A percentile compares a stretch with the other conserved stretches of the same genome.
These are phyloP conservation scores for Sebastes nivosus DNA, from an alignment of 2,797 vertebrate species.

Conservation along the genomic window DNA sequence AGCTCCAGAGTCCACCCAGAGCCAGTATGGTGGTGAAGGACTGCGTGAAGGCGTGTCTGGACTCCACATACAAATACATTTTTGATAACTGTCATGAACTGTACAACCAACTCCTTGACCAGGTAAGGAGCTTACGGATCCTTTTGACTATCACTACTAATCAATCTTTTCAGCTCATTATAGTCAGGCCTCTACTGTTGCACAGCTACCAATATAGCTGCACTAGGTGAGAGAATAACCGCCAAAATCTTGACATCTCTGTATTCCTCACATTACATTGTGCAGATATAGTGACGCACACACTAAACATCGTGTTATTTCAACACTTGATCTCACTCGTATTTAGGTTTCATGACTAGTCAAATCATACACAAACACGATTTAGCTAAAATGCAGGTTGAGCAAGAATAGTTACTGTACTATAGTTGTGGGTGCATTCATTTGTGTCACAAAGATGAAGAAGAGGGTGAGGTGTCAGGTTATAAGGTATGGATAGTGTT, in stretches of 20 bases:
- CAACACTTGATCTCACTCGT: neutral
- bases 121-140: slow-evolving; percentile 80
- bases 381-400: too few species aligned
- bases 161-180: neutral
- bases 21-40: slow-evolving; percentile 96
- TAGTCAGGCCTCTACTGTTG: neutral
- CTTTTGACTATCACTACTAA: neutral
- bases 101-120: slow-evolving; percentile 92
- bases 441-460: neutral
- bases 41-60: slow-evolving; percentile 94
- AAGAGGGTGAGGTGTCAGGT: neutral
- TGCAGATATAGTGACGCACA: neutral
- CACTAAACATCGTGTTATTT: neutral
- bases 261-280: neutral
- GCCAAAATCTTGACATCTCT: neutral
- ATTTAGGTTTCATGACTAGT: neutral
- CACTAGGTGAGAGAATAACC: neutral
- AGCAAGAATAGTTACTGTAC: neutral
- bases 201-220: neutral
- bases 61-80: slow-evolving; percentile 97
- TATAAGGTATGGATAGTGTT: neutral
- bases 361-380: neutral
- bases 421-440: rapidly evolving
- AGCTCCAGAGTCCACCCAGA: slow-evolving; percentile 94
- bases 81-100: slow-evolving; percentile 98